phyloP scores from a whole-genome alignment of 2,888 invertebrate genomes.

The Drosophila hamatofila region DNA sequence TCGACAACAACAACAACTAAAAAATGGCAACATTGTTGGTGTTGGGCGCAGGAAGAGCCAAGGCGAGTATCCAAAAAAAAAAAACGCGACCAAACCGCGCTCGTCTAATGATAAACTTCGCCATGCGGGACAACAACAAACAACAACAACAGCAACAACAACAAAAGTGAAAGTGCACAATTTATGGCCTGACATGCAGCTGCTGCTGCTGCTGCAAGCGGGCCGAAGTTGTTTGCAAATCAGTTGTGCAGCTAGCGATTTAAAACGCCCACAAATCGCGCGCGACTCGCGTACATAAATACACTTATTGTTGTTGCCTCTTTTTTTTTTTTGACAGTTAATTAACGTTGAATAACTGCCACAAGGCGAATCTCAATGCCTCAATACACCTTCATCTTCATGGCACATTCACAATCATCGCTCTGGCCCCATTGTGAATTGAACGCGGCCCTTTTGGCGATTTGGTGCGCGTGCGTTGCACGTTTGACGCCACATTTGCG shows the following conservation, averaged over 20 bases:
- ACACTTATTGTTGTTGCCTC: not conserved
- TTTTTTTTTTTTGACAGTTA: constrained; percentile 7
- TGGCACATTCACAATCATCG: constrained; percentile 16
- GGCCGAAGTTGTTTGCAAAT: constrained; percentile 25
- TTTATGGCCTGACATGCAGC: constrained; percentile 57
- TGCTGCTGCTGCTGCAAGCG: constrained; percentile 39
- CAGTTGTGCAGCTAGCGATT: constrained; percentile 37
- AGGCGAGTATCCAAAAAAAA: constrained; percentile 26
- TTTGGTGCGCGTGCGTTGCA: constrained; percentile 72
- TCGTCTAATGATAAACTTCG: constrained; percentile 56
- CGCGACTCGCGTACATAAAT: not conserved
- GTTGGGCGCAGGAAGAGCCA: constrained; percentile 50
- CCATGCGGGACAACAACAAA: constrained; percentile 42
- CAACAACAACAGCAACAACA: constrained; percentile 20
- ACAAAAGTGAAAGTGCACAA: constrained; percentile 60
- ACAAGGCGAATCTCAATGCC: constrained; percentile 16
- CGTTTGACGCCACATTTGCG: constrained; percentile 61
- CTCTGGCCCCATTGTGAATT: constrained; percentile 14
- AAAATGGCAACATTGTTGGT: constrained; percentile 51
- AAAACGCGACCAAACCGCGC: constrained; percentile 53
- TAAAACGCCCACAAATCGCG: constrained; percentile 38
- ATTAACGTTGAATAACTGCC: constrained; percentile 19
- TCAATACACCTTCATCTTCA: not conserved
- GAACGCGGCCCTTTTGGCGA: constrained; percentile 37
- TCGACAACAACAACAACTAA: constrained; percentile 39